phyloP scores from a whole-genome alignment of 1,140 invertebrate species.

The Diachasmimorpha longicaudata region DNA sequence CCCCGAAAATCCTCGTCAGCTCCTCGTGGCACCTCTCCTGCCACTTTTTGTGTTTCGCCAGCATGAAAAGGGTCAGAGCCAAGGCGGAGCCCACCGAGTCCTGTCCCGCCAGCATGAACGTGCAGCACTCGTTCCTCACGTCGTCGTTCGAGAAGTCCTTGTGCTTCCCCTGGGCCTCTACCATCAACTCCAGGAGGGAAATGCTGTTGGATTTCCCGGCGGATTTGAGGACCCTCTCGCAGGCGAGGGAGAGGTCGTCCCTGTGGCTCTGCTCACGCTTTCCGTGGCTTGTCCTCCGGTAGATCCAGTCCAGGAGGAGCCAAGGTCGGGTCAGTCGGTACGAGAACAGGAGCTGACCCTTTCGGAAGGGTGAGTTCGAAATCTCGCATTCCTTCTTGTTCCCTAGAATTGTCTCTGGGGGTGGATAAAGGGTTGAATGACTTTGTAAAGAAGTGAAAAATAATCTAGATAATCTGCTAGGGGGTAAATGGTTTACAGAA shows the following conservation, averaged over 20 bases:
- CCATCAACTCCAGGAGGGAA: conserved; percentile 73
- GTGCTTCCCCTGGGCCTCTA: conserved; percentile 67
- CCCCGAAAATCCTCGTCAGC: conserved; percentile 66
- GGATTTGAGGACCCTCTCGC: conserved; percentile 45
- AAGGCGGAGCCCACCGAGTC: conserved; percentile 74
- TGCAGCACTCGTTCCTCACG: conserved; percentile 74
- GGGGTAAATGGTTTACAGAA: no score
- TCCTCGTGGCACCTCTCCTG: conserved; percentile 70
- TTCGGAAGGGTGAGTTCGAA: conserved; percentile 63
- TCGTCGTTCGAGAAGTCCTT: conserved; percentile 70
- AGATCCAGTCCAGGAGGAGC: conserved; percentile 70
- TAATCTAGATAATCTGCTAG: no score
- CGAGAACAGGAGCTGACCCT: conserved; percentile 62
- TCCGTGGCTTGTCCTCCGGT: conserved; percentile 66
- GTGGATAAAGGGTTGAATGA: conserved; percentile 26
- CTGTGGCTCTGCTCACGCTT: conserved; percentile 66
- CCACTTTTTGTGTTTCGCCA: conserved; percentile 68
- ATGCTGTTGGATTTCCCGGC: conserved; percentile 39
- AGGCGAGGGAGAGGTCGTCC: conserved; percentile 65
- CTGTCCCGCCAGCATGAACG: conserved; percentile 80
- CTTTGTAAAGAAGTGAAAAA: no score
- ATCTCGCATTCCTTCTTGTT: conserved; percentile 45
- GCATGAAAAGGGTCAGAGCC: conserved; percentile 67
- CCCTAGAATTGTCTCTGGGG: conserved; percentile 64
- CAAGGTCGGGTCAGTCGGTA: conserved; percentile 69